Evolutionary conservation across 35 echinoderm and acorn worm genomes (phyloP).

Genomic region (Apostichopus californicus): DNA sequence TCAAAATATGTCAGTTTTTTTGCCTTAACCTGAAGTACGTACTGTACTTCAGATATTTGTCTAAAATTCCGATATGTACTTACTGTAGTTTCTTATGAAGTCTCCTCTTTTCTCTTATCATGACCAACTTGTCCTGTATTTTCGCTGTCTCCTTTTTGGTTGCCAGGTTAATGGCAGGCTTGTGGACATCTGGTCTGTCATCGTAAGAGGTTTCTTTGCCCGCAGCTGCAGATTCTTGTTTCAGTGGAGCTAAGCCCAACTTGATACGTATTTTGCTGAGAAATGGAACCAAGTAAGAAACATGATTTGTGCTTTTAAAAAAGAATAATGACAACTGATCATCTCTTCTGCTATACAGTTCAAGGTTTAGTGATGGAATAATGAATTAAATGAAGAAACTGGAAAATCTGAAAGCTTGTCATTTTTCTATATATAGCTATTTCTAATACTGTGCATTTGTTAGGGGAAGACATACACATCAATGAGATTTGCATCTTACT

Average conservation of each 20-base stretch:
- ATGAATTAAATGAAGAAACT: not conserved
- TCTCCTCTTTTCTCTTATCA: conserved; percentile 89
- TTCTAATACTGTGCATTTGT: no score
- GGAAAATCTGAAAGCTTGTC: not conserved
- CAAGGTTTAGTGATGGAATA: not conserved
- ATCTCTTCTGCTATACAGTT: not conserved
- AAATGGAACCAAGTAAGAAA: no score
- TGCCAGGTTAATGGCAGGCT: conserved; percentile 82
- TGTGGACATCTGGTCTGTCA: conserved; percentile 82
- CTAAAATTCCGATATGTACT: not conserved
- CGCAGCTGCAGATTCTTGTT: conserved; percentile 35
- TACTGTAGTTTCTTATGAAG: conserved; percentile 93
- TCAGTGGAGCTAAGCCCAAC: conserved; percentile 82
- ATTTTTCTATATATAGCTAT: not conserved
- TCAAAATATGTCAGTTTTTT: no score
- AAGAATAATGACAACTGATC: not conserved
- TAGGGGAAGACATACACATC: not conserved
- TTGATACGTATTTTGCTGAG: conserved; percentile 94
- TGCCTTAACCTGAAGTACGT: no score
- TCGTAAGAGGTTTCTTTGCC: conserved; percentile 25
- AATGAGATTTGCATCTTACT: no score
- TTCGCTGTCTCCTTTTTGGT: conserved; percentile 67
- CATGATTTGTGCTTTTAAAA: not conserved
- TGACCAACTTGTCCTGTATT: conserved; percentile 83
- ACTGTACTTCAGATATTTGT: no score